Evolutionary conservation across 2,888 invertebrate genomes (phyloP).

Genomic region (Deilephila porcellus): DNA sequence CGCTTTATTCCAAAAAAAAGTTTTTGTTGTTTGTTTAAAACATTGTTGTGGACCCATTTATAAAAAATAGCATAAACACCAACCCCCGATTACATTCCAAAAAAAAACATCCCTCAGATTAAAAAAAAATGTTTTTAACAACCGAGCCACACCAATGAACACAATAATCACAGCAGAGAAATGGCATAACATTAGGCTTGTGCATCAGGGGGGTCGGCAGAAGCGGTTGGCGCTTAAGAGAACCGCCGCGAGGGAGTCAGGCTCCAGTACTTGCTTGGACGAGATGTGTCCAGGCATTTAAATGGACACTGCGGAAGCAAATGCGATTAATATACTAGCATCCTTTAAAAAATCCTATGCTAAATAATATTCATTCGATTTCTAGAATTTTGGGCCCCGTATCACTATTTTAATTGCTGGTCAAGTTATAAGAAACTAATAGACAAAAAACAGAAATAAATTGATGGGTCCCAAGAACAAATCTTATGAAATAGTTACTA

Average conservation of each 20-base stretch:
- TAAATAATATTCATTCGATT: too few relatives aligned
- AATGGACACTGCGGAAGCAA: constrained; percentile 62
- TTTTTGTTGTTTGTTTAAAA: too few relatives aligned
- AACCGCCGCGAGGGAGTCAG: constrained; percentile 68
- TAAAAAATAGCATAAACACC: neutral
- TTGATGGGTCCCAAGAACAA: too few relatives aligned
- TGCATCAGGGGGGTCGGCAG: constrained; percentile 19
- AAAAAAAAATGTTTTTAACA: neutral
- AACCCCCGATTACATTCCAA: neutral
- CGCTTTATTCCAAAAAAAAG: neutral
- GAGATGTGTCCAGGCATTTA: constrained; percentile 64
- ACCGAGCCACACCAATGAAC: constrained; percentile 16
- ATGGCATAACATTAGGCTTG: constrained; percentile 19
- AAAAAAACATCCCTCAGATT: neutral
- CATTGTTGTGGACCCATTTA: too few relatives aligned
- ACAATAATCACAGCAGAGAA: constrained; percentile 23
- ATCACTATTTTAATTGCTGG: too few relatives aligned
- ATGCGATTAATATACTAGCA: constrained; percentile 30
- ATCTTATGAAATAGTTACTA: too few relatives aligned
- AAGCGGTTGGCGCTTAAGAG: constrained; percentile 50
- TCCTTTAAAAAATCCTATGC: too few relatives aligned
- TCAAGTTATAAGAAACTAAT: too few relatives aligned
- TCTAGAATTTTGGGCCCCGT: too few relatives aligned
- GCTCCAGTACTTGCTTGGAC: constrained; percentile 70
- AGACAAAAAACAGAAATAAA: too few relatives aligned